Conservation (phyloP, 2,797 vertebrate genomes). For the Fistularia tabacaria region DNA sequence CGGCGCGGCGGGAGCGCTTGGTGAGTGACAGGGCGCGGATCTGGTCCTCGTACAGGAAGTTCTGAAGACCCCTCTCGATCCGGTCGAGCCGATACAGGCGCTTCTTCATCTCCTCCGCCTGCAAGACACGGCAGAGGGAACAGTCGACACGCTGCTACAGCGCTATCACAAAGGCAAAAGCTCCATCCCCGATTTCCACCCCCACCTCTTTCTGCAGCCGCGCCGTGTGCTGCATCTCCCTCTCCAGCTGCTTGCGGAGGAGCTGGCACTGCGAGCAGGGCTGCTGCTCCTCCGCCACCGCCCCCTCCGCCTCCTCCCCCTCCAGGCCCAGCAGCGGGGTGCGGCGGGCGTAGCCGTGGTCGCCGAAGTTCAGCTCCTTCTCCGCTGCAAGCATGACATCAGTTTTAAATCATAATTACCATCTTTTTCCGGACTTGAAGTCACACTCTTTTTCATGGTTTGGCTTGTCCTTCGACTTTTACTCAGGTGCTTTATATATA, state of each 20-base stretch:
- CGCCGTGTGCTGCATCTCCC: slow-evolving; percentile 76
- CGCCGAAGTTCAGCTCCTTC: slow-evolving; percentile 74
- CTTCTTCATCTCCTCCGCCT: slow-evolving; percentile 82
- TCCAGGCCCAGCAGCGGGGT: slow-evolving; percentile 65
- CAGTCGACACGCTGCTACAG: not conserved
- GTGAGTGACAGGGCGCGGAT: slow-evolving; percentile 77
- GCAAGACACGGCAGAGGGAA: slow-evolving; percentile 1
- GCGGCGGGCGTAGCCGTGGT: slow-evolving; percentile 78
- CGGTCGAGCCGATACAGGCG: slow-evolving; percentile 75
- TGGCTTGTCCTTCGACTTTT: no score
- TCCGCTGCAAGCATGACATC: slow-evolving; percentile 52
- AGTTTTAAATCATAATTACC: not conserved
- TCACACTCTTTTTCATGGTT: no score
- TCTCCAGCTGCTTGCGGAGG: slow-evolving; percentile 76
- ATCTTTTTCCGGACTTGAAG: not conserved
- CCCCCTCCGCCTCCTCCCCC: slow-evolving; percentile 53
- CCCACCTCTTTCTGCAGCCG: slow-evolving; percentile 75
- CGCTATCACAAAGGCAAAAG: no score
- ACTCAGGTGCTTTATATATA: no score
- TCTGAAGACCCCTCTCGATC: slow-evolving; percentile 78
- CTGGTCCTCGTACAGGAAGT: slow-evolving; percentile 80
- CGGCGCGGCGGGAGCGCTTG: slow-evolving; percentile 77
- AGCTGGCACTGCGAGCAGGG: slow-evolving; percentile 74
- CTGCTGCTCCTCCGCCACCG: slow-evolving; percentile 53
- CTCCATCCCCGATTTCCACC: no score